These are phyloP conservation scores for Tachycineta bicolor DNA, from an alignment of 2,113 vertebrate genomes.

Conservation along the genomic window DNA sequence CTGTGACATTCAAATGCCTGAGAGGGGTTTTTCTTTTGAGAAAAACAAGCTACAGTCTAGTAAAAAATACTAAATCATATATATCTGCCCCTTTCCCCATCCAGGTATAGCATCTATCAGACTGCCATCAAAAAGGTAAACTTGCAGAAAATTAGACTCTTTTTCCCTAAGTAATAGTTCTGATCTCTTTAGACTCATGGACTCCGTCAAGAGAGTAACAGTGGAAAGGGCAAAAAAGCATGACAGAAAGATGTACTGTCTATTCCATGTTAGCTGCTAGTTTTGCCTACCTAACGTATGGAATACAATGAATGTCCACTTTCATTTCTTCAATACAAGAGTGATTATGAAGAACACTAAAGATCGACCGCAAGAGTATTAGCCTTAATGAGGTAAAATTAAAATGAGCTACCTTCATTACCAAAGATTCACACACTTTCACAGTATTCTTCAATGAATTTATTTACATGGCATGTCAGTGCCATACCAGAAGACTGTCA, in stretches of 20 bases:
- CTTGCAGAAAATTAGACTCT: background rate
- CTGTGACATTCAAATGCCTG: background rate
- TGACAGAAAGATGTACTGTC: background rate
- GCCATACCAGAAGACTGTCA: background rate
- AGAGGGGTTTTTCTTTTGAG: background rate
- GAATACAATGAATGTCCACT: background rate
- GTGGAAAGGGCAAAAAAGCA: background rate
- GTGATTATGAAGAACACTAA: background rate
- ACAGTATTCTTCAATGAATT: background rate
- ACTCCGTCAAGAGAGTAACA: background rate
- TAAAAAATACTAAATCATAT: background rate
- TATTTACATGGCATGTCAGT: background rate
- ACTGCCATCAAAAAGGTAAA: background rate
- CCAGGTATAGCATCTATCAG: background rate
- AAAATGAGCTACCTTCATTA: background rate
- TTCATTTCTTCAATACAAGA: background rate
- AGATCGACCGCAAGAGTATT: background rate
- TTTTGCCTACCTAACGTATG: background rate
- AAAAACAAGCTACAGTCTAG: background rate
- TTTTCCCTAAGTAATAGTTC: background rate
- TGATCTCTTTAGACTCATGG: background rate
- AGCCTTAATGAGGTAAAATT: background rate
- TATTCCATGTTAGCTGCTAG: background rate
- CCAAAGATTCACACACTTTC: background rate
- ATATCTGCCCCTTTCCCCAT: background rate